Evolutionary conservation across 2,888 invertebrate genomes (phyloP).

Genomic region (Cancer borealis): DNA sequence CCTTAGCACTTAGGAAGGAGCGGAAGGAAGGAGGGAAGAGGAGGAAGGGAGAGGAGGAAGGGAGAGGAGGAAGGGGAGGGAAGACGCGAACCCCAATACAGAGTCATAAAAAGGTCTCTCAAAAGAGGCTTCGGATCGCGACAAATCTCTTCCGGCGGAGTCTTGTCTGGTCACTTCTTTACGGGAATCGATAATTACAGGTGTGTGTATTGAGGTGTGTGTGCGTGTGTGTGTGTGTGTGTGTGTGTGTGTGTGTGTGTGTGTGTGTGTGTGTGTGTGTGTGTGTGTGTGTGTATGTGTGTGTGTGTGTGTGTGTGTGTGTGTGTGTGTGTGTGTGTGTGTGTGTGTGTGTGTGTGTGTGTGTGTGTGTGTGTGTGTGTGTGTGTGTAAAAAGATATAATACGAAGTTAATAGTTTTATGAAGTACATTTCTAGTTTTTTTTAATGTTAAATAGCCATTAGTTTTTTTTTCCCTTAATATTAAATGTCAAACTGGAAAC

Average conservation of each 20-base stretch:
- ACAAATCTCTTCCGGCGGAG: slow-evolving; percentile 9
- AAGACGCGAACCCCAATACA: background rate
- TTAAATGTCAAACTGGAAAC: background rate
- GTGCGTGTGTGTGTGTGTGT: slow-evolving; percentile 32
- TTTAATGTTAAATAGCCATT: too few species aligned
- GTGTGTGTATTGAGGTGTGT: background rate
- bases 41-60: background rate
- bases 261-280: slow-evolving; percentile 34
- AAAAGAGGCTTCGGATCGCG: slow-evolving; percentile 6
- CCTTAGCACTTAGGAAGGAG: background rate
- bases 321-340: background rate
- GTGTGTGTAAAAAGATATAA: too few species aligned
- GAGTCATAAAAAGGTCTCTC: background rate
- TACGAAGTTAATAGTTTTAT: too few species aligned
- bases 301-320: slow-evolving; percentile 1
- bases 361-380: background rate
- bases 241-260: slow-evolving; percentile 40
- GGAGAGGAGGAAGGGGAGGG: background rate
- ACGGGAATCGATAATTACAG: background rate
- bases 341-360: background rate
- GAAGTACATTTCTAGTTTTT: too few species aligned
- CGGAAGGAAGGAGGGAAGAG: background rate
- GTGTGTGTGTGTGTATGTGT: slow-evolving; percentile 31
- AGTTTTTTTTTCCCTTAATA: too few species aligned
- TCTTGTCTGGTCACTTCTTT: background rate